A percentile compares a stretch with the other conserved stretches of the same genome.
Conservation (phyloP, 2,113 vertebrate species). For the Azemiops feae region DNA sequence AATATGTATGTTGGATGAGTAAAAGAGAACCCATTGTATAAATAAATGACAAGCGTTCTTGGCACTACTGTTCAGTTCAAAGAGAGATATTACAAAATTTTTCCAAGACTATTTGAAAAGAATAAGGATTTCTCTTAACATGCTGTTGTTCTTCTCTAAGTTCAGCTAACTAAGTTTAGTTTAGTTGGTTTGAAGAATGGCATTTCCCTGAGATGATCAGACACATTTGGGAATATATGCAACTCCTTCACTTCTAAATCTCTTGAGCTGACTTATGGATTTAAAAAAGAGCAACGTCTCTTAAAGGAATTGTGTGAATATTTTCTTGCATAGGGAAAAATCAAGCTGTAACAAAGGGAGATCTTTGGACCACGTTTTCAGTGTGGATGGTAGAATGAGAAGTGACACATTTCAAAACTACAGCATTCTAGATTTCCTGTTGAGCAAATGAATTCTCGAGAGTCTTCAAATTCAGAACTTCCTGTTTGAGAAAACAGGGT, state of each 20-base stretch:
- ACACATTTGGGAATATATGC: not conserved
- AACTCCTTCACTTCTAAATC: not conserved
- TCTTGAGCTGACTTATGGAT: not conserved
- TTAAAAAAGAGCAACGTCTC: not conserved
- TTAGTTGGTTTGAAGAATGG: not conserved
- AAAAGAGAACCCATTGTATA: not conserved
- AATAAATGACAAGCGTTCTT: not conserved
- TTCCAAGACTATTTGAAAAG: not conserved
- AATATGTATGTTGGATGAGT: not conserved
- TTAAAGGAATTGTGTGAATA: not conserved
- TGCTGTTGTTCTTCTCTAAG: not conserved
- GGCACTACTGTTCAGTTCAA: not conserved
- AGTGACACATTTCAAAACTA: not conserved
- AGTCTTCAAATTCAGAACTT: not conserved
- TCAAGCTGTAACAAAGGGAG: not conserved
- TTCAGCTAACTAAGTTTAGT: not conserved
- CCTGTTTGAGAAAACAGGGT: not conserved
- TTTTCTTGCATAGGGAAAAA: not conserved
- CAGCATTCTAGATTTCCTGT: not conserved
- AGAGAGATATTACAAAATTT: not conserved
- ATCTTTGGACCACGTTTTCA: not conserved
- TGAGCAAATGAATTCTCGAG: not conserved
- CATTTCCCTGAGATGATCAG: not conserved
- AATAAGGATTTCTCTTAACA: not conserved
- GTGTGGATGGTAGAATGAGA: not conserved